Conservation (phyloP, 2,888 invertebrate genomes). For the Scaptomyza polygonia region DNA sequence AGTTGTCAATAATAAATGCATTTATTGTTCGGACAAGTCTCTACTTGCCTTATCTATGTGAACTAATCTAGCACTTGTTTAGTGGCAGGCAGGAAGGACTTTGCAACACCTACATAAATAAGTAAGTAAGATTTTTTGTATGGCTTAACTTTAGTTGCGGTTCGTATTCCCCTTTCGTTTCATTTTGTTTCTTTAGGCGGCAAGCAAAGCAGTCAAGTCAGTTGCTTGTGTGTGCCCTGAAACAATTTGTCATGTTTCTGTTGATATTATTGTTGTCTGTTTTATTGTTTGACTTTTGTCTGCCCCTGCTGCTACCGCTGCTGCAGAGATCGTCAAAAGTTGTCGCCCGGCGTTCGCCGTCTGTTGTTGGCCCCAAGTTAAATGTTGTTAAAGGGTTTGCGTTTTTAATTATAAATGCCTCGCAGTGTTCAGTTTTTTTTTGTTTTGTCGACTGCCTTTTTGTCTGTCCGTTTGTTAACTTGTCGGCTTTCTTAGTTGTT, state of each 20-base stretch:
- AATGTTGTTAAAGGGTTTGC: slow-evolving; percentile 72
- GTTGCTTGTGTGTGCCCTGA: slow-evolving; percentile 59
- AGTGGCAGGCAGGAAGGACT: slow-evolving; percentile 43
- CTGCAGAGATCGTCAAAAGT: slow-evolving; percentile 27
- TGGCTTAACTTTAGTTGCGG: slow-evolving; percentile 27
- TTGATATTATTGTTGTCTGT: slow-evolving; percentile 77
- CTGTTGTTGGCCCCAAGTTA: slow-evolving; percentile 44
- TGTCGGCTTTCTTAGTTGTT: slow-evolving; percentile 17
- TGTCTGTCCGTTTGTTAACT: slow-evolving; percentile 33
- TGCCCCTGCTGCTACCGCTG: slow-evolving; percentile 31
- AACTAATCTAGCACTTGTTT: slow-evolving; percentile 31
- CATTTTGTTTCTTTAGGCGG: slow-evolving; percentile 14
- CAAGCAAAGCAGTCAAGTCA: not conserved
- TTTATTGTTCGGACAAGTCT: not conserved
- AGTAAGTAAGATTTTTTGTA: slow-evolving; percentile 41
- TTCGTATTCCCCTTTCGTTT: slow-evolving; percentile 5
- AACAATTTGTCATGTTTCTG: slow-evolving; percentile 78
- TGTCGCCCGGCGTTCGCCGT: slow-evolving; percentile 23
- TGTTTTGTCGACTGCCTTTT: slow-evolving; percentile 24
- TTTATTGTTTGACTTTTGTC: slow-evolving; percentile 79
- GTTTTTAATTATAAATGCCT: slow-evolving; percentile 79
- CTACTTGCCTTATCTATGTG: not conserved
- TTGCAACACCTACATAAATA: slow-evolving; percentile 58
- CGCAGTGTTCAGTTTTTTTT: slow-evolving; percentile 53
- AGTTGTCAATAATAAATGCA: slow-evolving; percentile 36